phyloP scores from a whole-genome alignment of 2,113 vertebrate species.

The Apaloderma vittatum region DNA sequence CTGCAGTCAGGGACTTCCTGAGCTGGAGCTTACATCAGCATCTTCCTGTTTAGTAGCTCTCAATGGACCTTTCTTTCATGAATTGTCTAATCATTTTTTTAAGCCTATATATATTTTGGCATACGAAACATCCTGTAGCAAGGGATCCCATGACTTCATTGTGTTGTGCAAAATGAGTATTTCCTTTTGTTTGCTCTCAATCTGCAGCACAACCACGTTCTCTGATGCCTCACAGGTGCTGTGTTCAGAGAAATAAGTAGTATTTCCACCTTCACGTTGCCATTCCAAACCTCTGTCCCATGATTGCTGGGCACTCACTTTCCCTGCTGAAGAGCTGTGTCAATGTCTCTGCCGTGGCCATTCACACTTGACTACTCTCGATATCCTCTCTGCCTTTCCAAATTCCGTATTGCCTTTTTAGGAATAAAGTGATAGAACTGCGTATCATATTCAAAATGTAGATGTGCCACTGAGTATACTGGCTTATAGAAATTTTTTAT shows the following conservation, averaged over 20 bases:
- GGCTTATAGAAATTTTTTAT: not conserved
- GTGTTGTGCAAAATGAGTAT: conserved; percentile 21
- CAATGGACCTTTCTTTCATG: conserved; percentile 64
- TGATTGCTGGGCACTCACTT: not conserved
- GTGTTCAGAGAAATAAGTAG: not conserved
- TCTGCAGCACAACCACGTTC: not conserved
- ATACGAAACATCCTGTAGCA: conserved; percentile 54
- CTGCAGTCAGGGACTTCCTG: conserved; percentile 62
- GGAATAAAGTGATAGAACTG: not conserved
- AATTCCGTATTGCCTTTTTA: not conserved
- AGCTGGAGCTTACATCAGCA: conserved; percentile 64
- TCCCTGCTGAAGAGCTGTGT: rapidly evolving
- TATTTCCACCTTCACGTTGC: not conserved
- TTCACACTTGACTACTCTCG: not conserved
- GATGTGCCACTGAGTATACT: not conserved
- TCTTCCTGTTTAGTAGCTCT: conserved; percentile 68
- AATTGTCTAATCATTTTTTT: conserved; percentile 60
- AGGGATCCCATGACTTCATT: conserved; percentile 59
- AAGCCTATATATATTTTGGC: conserved; percentile 61
- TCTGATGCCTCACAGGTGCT: not conserved
- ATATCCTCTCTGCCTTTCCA: not conserved
- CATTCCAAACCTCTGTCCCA: not conserved
- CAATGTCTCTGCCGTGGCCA: not conserved
- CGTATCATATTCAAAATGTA: not conserved
- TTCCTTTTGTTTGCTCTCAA: conserved; percentile 42